Evolutionary conservation across 2,113 vertebrate genomes (phyloP), one percentile per base, ranked within the genome.

Genomic region (Pseudois nayaur): DNA sequence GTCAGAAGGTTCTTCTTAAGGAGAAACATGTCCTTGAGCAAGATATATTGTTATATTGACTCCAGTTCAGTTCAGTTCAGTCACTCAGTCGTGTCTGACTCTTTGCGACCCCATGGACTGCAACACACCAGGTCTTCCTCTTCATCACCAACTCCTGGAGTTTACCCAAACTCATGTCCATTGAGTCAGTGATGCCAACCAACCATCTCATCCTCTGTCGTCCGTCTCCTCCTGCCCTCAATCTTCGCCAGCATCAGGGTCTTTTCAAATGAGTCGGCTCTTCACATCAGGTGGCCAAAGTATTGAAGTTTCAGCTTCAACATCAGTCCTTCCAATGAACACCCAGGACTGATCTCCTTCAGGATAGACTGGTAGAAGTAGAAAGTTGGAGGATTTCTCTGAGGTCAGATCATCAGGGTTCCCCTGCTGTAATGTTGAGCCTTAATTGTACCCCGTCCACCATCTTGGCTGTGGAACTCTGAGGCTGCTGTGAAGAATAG

Each of bases 381-480:
- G 21, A 74, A 74, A 21, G 19, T 25, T 74, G 67, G 3, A 40
- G 36, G 10, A 40, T 12, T 25, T 74, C 67, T 74, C 67, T 74
- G 36, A 74, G 21, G 67, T 74, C 67, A 40, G 36, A 74, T 71
- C 1, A 0, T 36, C n/a, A 19, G 17, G 9, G n/a, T 71, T 71
- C 64, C n/a, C 33, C n/a, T 71, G 64, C 9, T 21, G 4, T 36
- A 71, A 19, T 19, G n/a, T 21, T 11, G 17, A 9, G 64, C 64
- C n/a, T 36, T 71, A n/a, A 71, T 36, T 21, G 9, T 3, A 40
- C 36, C 10, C 21, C 1, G 0, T 12, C 67, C 21, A 25, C 67
- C 36, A 25, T 40, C 67, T 74, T 40, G 67, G 21, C 36, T 25
- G 67, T 0, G 0, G 36, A 74, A 40, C 67, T 74, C 67, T 0